These are phyloP conservation scores for Heloderma charlesbogerti DNA, from an alignment of 2,113 vertebrate species.

Conservation along the genomic window DNA sequence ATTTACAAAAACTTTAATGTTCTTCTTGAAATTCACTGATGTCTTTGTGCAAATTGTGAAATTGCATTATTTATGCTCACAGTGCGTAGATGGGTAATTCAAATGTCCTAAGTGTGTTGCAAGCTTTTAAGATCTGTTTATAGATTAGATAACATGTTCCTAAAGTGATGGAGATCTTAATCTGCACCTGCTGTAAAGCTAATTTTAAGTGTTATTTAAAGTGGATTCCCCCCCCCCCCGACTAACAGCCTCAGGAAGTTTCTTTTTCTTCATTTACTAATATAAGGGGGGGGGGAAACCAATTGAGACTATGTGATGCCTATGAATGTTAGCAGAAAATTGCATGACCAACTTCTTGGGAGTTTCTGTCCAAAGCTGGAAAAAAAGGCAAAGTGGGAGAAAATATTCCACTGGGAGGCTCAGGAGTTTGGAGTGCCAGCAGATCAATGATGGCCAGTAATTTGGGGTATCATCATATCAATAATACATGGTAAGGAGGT, in stretches of 20 bases:
- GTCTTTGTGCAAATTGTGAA: slow-evolving; percentile 39
- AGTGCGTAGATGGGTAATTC: slow-evolving; percentile 47
- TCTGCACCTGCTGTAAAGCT: slow-evolving; percentile 48
- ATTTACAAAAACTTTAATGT: slow-evolving; percentile 18
- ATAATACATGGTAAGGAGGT: background rate
- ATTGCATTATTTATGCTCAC: slow-evolving; percentile 41
- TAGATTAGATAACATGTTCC: slow-evolving; percentile 37
- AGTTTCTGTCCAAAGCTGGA: background rate
- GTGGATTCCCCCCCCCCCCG: too few relatives aligned
- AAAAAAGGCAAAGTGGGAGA: background rate
- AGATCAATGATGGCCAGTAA: background rate
- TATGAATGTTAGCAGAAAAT: slow-evolving; percentile 52
- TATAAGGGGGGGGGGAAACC: too few relatives aligned
- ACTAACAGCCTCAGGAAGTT: slow-evolving; percentile 52
- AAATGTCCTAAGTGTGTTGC: slow-evolving; percentile 37
- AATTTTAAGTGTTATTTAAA: slow-evolving; percentile 55
- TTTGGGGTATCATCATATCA: background rate
- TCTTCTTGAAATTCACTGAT: slow-evolving; percentile 45
- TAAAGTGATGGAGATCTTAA: slow-evolving; percentile 41
- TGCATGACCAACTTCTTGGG: slow-evolving; percentile 53
- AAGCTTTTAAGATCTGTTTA: slow-evolving; percentile 51
- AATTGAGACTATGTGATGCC: background rate
- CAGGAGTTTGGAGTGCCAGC: background rate
- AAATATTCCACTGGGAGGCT: background rate
- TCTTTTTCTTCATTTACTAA: slow-evolving; percentile 54